Evolutionary conservation across 1,140 invertebrate species (phyloP).

Genomic region (Anadara kagoshimensis): DNA sequence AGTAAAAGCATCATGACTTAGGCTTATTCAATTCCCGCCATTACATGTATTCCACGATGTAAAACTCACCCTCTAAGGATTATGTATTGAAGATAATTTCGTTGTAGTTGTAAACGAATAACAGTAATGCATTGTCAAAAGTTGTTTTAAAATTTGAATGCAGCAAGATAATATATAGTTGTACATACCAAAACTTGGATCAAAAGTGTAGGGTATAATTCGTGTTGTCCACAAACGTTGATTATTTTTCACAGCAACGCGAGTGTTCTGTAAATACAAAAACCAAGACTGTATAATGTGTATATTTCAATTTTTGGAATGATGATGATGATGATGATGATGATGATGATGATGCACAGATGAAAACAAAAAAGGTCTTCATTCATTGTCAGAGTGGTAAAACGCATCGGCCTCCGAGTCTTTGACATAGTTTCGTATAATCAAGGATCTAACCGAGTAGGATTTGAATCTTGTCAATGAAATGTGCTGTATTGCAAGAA

Average conservation of each 20-base stretch:
- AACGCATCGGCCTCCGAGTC: no score
- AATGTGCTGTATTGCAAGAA: no score
- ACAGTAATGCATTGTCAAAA: not conserved
- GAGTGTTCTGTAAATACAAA: conserved; percentile 17
- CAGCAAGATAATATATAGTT: not conserved
- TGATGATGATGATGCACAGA: not conserved
- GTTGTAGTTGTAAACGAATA: not conserved
- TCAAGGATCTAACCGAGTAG: no score
- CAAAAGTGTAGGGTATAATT: conserved; percentile 50
- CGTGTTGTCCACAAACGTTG: conserved; percentile 47
- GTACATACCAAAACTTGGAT: conserved; percentile 46
- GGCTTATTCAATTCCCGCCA: no score
- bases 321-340: not conserved
- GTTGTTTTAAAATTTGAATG: no score
- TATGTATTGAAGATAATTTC: no score
- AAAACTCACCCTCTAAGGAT: no score
- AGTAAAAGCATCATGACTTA: not conserved
- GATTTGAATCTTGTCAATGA: no score
- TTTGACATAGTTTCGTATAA: no score
- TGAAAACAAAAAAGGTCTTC: not conserved
- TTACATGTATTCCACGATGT: no score
- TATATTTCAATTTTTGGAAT: not conserved
- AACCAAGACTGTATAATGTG: not conserved
- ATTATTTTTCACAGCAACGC: conserved; percentile 40
- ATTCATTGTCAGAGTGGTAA: no score